Evolutionary conservation across 2,888 invertebrate genomes (phyloP).

Genomic region (Cephus nigrinus): DNA sequence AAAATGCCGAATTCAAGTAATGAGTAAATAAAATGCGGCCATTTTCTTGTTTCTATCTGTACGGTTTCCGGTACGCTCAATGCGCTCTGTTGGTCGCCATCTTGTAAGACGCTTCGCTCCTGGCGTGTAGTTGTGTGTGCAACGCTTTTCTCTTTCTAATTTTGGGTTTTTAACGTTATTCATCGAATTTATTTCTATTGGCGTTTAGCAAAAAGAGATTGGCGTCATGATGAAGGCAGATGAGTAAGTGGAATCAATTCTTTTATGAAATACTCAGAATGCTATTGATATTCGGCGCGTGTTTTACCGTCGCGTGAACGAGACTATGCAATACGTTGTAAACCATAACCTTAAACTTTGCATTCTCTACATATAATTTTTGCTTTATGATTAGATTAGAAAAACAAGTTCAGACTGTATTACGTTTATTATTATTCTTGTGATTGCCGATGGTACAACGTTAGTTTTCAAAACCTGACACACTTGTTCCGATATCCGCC

Average conservation of each 20-base stretch:
- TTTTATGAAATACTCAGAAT: neutral
- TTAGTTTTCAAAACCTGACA: neutral
- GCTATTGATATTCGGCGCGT: neutral
- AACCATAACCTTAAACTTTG: neutral
- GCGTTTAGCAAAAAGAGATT: constrained; percentile 11
- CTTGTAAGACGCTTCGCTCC: constrained; percentile 50
- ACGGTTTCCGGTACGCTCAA: constrained; percentile 32
- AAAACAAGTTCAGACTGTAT: neutral
- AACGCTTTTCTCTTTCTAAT: constrained; percentile 31
- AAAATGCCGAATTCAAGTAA: neutral
- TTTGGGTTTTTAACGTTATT: constrained; percentile 20
- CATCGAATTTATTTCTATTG: constrained; percentile 14
- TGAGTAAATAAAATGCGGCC: neutral
- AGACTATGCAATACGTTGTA: neutral
- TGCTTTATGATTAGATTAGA: neutral
- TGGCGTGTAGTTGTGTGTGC: constrained; percentile 35
- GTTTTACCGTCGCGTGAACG: neutral
- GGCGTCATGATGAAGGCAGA: constrained; percentile 43
- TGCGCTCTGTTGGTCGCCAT: constrained; percentile 40
- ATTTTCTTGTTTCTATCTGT: neutral
- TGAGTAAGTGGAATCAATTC: constrained; percentile 42
- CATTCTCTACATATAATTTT: neutral
- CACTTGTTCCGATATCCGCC: neutral
- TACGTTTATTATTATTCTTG: neutral
- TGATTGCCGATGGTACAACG: neutral